Evolutionary conservation across 2,797 vertebrate genomes (phyloP).

Genomic region (Onychomys leucogaster): DNA sequence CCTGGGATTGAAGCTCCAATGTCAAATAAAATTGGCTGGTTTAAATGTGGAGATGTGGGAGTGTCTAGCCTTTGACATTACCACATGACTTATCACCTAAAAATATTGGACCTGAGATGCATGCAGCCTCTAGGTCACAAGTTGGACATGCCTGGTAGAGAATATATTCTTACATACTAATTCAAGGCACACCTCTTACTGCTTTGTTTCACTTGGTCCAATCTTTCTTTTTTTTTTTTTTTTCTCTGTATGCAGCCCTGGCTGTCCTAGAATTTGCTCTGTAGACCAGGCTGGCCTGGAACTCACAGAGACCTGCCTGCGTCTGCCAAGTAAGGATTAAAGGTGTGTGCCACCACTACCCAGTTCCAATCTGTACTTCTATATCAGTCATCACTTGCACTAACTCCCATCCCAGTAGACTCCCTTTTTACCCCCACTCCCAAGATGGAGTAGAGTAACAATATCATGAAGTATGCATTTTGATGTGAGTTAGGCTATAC

Average conservation of each 20-base stretch:
- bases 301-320: neutral
- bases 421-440: neutral
- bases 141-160: neutral
- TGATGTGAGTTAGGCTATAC: neutral
- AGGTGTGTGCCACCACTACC: neutral
- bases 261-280: rapidly evolving
- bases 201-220: neutral
- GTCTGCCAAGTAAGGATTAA: neutral
- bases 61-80: neutral
- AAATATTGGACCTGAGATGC: neutral
- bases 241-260: neutral
- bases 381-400: neutral
- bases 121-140: neutral
- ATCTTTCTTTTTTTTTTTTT: neutral
- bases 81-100: neutral
- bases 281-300: neutral
- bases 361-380: neutral
- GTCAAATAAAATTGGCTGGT: neutral
- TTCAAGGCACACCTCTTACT: neutral
- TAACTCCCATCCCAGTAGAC: neutral
- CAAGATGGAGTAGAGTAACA: neutral
- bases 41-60: neutral
- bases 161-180: neutral
- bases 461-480: neutral
- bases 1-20: neutral